Evolutionary conservation across 2,888 invertebrate species (phyloP).

Genomic region (Polyploca ridens): DNA sequence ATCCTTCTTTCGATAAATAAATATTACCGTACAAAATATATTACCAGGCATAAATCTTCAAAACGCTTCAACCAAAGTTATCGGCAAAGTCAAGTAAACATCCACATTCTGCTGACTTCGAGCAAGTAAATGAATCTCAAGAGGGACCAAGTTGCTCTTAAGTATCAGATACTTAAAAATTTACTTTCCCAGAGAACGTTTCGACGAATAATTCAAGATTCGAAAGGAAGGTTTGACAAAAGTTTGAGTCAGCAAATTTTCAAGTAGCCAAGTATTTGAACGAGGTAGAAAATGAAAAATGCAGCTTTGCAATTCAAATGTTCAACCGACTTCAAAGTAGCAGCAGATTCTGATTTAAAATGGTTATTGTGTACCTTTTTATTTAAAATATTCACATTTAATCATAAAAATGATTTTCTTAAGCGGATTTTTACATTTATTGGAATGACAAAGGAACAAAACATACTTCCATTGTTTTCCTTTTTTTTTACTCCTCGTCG

Average conservation of each 20-base stretch:
- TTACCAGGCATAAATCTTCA: neutral
- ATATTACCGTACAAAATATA: neutral
- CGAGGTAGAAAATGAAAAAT: slow-evolving; percentile 14
- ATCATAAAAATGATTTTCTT: too few species aligned
- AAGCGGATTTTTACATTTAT: too few species aligned
- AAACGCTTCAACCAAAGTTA: neutral
- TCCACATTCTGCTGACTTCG: slow-evolving; percentile 17
- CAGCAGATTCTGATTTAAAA: neutral
- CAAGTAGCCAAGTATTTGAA: slow-evolving; percentile 21
- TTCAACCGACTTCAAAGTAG: neutral
- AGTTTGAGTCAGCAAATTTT: slow-evolving; percentile 22
- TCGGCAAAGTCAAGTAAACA: slow-evolving; percentile 12
- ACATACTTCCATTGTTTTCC: too few species aligned
- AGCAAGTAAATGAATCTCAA: slow-evolving; percentile 17
- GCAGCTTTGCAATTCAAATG: slow-evolving; percentile 4
- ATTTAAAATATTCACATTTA: too few species aligned
- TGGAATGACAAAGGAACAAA: too few species aligned
- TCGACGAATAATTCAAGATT: slow-evolving; percentile 18
- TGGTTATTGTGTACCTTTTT: too few species aligned
- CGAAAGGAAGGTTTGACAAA: slow-evolving; percentile 12
- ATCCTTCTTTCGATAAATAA: neutral
- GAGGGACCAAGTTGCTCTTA: slow-evolving; percentile 8
- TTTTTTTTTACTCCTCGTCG: too few species aligned
- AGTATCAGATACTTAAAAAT: slow-evolving; percentile 26
- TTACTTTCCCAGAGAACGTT: slow-evolving; percentile 26